Base-by-base conservation (phyloP, 2,888 invertebrate genomes). In the Sphaerophoria taeniata region DNA sequence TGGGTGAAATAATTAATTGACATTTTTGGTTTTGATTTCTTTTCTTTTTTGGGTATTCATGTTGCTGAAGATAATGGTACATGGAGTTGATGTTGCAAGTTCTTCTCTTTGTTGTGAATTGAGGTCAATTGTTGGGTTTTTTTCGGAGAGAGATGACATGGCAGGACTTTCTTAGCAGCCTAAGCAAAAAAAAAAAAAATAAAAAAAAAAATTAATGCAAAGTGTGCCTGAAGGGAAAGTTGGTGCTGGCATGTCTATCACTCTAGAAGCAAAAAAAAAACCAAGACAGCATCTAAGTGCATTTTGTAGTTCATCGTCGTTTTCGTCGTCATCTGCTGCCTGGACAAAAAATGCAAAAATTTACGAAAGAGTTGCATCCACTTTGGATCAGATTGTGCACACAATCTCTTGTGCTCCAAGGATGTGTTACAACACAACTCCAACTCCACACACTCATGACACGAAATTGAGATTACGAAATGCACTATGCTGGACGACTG, bases 1-100 rank as follows among this genome's bases (percentile, higher is more conserved):
- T 73, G 67, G 76, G 85, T 73, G 73, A 85, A 81, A 76, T 85
- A 85, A 85, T 85, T 85, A 85, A 85, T 73, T 85, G 85, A 85
- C 85, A 65, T 85, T 84, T 80, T 73, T 65, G 81, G 73, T 69
- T 81, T 85, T 85, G 85, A 81, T 85, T 85, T 80, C 74, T 31
- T 51, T 60, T 61, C 58, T 39, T 34, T 39, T 47, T 34, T 63
- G 43, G 39, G 33, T 49, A 12, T 49, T 33, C 4, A 34, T 39
- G 71, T 47, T 47, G 61, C 16, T 49, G 16, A 34, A 58, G 70
- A 79, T 73, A 73, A 73, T 73, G 82, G 60, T 67, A 43, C 65
- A 61, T 67, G 56, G 39, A 69, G 72, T 72, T 72, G 73, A 79
- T 75, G 76, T 51, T 67, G 74, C 53, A 53, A 53, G 31, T 3